A percentile compares a stretch with the other conserved stretches of the same genome.
Evolutionary conservation across 2,797 vertebrate species (phyloP).

Genomic region (Semaprochilodus insignis): DNA sequence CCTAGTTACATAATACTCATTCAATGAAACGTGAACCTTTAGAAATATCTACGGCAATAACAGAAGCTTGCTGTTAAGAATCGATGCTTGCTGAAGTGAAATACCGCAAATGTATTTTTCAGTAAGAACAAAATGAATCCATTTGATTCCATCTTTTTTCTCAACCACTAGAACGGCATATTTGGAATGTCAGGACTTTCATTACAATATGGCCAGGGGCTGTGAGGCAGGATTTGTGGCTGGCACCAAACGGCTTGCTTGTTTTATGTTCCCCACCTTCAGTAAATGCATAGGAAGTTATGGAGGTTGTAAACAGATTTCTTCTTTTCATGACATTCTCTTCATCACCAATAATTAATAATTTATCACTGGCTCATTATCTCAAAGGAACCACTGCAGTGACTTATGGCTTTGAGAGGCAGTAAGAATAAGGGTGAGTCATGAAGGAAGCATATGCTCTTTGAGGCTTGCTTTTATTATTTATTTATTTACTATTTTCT

Average conservation of each 20-base stretch:
- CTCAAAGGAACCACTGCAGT: constrained; percentile 77
- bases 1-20: not conserved
- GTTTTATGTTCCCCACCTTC: constrained; percentile 74
- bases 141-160: constrained; percentile 64
- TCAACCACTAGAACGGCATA: constrained; percentile 71
- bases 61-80: constrained; percentile 12
- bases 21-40: constrained; percentile 16
- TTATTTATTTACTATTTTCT: not conserved
- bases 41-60: constrained; percentile 29
- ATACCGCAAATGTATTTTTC: constrained; percentile 29
- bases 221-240: constrained; percentile 59
- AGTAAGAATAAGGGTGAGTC: constrained; percentile 50
- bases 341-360: constrained; percentile 84
- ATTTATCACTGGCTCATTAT: constrained; percentile 81
- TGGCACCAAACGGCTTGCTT: constrained; percentile 69
- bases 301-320: constrained; percentile 56
- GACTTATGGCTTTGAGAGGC: constrained; percentile 76
- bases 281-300: constrained; percentile 64
- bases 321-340: constrained; percentile 67
- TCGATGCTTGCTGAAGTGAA: constrained; percentile 29
- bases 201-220: constrained; percentile 77
- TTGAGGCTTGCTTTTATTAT: constrained; percentile 54
- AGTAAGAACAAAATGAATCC: constrained; percentile 38
- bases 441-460: constrained; percentile 66
- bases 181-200: constrained; percentile 78